phyloP scores from a whole-genome alignment of 1,140 invertebrate species.

The Asobara japonica region DNA sequence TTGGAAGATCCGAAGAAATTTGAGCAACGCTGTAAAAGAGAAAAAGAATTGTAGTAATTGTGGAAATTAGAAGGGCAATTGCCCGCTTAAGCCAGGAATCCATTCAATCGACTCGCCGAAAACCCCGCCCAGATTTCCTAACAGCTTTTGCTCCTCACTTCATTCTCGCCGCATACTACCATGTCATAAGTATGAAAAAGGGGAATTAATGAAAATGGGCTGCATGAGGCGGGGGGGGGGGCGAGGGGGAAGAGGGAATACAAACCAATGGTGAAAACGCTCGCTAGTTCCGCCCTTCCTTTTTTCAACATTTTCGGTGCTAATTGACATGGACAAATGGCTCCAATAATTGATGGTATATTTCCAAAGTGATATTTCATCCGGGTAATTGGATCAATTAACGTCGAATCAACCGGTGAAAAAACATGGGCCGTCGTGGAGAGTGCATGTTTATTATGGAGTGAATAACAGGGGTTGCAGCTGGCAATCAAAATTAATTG shows the following conservation, averaged over 20 bases:
- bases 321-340: conserved; percentile 13
- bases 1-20: too few species aligned
- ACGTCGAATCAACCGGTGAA: not conserved
- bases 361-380: conserved; percentile 6
- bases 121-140: conserved; percentile 14
- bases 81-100: too few species aligned
- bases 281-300: not conserved
- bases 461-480: not conserved
- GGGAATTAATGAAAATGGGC: too few species aligned
- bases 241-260: not conserved
- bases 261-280: not conserved
- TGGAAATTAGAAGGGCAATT: too few species aligned
- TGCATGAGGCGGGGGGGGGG: not conserved
- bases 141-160: not conserved
- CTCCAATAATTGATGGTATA: not conserved
- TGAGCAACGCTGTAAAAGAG: too few species aligned
- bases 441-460: not conserved
- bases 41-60: too few species aligned
- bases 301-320: not conserved
- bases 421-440: not conserved
- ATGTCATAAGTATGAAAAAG: not conserved
- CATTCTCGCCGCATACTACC: not conserved
- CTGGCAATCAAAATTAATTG: not conserved
- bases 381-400: not conserved
- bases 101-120: conserved; percentile 10